These are phyloP conservation scores for Zoanthus sansibaricus DNA, from an alignment of 92 coral and sea anemone genomes.

Conservation along the genomic window DNA sequence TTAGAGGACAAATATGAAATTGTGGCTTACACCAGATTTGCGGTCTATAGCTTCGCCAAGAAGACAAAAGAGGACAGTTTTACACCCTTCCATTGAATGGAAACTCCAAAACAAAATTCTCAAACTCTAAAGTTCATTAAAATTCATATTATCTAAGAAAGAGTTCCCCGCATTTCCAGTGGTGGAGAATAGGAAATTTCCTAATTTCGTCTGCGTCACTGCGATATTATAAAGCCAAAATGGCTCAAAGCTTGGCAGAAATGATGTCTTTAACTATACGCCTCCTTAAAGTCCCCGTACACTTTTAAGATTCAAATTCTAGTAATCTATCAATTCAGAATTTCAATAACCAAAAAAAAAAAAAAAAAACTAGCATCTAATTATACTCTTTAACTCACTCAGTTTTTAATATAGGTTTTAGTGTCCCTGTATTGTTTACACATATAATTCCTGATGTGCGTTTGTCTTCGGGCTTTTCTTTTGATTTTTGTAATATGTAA, in stretches of 20 bases:
- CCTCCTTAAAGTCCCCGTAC: too few species aligned
- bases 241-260: not conserved
- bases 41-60: not conserved
- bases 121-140: not conserved
- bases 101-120: not conserved
- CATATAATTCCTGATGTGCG: too few species aligned
- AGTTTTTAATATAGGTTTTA: too few species aligned
- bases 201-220: not conserved
- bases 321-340: too few species aligned
- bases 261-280: not conserved
- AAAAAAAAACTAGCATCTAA: too few species aligned
- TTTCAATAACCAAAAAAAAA: too few species aligned
- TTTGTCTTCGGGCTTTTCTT: too few species aligned
- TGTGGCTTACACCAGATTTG: not conserved
- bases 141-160: too few species aligned
- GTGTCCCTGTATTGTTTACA: too few species aligned
- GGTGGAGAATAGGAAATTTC: not conserved
- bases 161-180: not conserved
- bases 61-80: not conserved
- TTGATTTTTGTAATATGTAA: too few species aligned
- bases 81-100: not conserved
- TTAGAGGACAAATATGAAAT: not conserved
- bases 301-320: too few species aligned
- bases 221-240: not conserved
- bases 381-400: too few species aligned